Evolutionary conservation across 2,888 invertebrate genomes (phyloP), one percentile per base, ranked within the genome.

Genomic region (Strigamia transsilvanica): DNA sequence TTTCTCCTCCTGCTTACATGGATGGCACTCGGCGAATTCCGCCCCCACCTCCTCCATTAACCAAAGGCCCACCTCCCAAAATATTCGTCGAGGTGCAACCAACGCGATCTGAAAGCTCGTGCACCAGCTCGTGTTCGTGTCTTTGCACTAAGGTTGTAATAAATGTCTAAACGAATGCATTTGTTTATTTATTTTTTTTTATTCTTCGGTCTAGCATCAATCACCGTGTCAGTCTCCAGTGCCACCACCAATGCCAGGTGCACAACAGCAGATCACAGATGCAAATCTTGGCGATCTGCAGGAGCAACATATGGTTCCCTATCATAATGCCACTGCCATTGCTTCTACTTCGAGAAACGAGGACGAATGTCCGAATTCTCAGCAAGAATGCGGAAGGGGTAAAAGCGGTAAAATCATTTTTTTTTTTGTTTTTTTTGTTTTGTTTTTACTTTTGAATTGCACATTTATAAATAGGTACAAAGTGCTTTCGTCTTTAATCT

Each of bases 121-220:
- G 81, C 81, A 81, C 81, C 34, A 81, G 81, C 73, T 81, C 81
- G 34, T 81, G 81, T 46, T 81, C 81, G 38, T 81, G 81, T 73
- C 73, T 81, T 38, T 81, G 81, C 73, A 81, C 66, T 38, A 81
- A 81, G 81, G 81, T 81, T 15, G 42, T 2, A 13, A 10, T 42
- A 13, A 42, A n/a, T n/a, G n/a, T n/a, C n/a, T n/a, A 15, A 42
- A 42, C 12, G 2, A 15, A 42, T 7, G 15, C 12, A 2, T 13
- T 42, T 2, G 7, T 13, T 27, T 32, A 13, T 27, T 5, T 27
- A 3, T 4, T 10, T 27, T 78, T 18, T 61, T 42, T n/a, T 80
- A 7, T 73, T 13, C 21, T 42, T 15, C 42, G 42, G 15, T n/a
- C n/a, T 42, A 81, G 81, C 81, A 81, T 66, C 81, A 81, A 73